Evolutionary conservation across 1,140 invertebrate genomes (phyloP).

Genomic region (Stegodyphus mimosarum): DNA sequence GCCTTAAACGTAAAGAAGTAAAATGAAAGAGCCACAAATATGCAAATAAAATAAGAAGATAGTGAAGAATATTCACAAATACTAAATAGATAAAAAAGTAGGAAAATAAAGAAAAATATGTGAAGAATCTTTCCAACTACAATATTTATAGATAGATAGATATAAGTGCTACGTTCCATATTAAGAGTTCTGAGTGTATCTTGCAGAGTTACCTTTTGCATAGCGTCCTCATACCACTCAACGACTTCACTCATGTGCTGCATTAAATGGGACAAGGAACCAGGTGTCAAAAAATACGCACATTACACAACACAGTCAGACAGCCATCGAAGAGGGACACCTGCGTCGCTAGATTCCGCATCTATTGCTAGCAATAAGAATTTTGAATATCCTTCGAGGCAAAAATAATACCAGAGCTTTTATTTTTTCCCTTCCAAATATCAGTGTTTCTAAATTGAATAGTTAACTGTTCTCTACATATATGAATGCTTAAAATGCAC

Average conservation of each 20-base stretch:
- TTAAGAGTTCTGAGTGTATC: constrained; percentile 22
- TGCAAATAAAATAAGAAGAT: background rate
- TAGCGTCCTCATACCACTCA: constrained; percentile 64
- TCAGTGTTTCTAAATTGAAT: no score
- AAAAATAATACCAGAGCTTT: no score
- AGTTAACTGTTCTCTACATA: no score
- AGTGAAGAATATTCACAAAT: constrained; percentile 1
- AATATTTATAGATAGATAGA: background rate
- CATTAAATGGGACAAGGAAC: constrained; percentile 60
- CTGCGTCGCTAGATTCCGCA: background rate
- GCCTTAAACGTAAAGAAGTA: background rate
- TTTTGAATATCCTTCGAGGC: no score
- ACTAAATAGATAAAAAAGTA: background rate
- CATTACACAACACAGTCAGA: constrained; percentile 31
- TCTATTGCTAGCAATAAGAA: no score
- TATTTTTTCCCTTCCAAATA: no score
- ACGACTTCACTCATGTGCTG: constrained; percentile 65
- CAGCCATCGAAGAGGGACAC: background rate
- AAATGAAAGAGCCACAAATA: background rate
- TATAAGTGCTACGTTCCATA: constrained; percentile 51
- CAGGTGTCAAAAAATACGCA: constrained; percentile 39
- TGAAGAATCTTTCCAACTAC: background rate
- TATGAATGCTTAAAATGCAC: no score
- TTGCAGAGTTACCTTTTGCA: constrained; percentile 61
- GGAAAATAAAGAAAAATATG: background rate